phyloP scores from a whole-genome alignment of 2,888 invertebrate genomes.

The Aquatica leii region DNA sequence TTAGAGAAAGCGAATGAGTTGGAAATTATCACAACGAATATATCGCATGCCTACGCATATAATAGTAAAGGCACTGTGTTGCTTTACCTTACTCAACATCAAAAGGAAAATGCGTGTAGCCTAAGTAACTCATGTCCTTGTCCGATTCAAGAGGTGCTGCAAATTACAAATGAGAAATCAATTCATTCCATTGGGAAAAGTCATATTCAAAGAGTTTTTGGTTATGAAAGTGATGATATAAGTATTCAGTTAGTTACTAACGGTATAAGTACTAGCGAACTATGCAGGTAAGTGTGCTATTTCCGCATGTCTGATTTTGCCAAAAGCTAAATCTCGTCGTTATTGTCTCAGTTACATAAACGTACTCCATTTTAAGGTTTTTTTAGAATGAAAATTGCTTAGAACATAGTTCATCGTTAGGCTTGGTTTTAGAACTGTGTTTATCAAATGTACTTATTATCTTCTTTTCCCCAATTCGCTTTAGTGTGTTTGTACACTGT shows the following conservation, averaged over 20 bases:
- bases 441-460: too few relatives aligned
- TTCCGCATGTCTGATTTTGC: too few relatives aligned
- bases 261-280: conserved; percentile 49
- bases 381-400: too few relatives aligned
- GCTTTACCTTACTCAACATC: conserved; percentile 49
- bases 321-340: too few relatives aligned
- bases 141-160: conserved; percentile 51
- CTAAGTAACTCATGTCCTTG: conserved; percentile 51
- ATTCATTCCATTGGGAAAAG: conserved; percentile 48
- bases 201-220: conserved; percentile 52
- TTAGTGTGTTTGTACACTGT: too few relatives aligned
- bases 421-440: too few relatives aligned
- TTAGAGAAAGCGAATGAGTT: conserved; percentile 52
- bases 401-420: too few relatives aligned
- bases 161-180: conserved; percentile 52
- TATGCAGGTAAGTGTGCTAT: conserved; percentile 47
- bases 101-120: conserved; percentile 49
- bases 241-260: conserved; percentile 53
- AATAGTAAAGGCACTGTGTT: conserved; percentile 46
- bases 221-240: conserved; percentile 49
- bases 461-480: too few relatives aligned
- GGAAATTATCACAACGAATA: conserved; percentile 50
- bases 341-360: too few relatives aligned
- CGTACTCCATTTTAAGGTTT: too few relatives aligned
- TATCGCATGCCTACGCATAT: conserved; percentile 45